Conservation (phyloP, 2,797 vertebrate species). For the Acanthis flammea region DNA sequence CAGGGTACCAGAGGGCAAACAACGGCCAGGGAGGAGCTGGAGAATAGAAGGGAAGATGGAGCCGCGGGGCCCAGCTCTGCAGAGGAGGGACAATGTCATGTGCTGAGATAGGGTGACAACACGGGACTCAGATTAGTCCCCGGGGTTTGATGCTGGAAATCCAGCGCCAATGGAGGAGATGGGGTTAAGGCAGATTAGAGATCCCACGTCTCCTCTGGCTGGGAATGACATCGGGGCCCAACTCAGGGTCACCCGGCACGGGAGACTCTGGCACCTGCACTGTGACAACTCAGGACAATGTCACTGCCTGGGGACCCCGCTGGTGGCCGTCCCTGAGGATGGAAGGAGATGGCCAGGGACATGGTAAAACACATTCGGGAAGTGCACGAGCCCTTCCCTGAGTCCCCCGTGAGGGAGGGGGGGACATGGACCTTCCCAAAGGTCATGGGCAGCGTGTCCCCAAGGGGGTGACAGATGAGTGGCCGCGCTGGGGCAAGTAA, state of each 20-base stretch:
- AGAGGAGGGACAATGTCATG: not conserved
- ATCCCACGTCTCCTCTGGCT: not conserved
- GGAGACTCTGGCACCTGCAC: not conserved
- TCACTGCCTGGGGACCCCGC: not conserved
- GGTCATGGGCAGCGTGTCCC: not conserved
- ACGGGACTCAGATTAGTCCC: not conserved
- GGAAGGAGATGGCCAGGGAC: not conserved
- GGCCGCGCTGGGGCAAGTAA: accelerated
- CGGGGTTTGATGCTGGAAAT: not conserved
- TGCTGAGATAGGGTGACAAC: not conserved
- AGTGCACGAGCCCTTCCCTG: accelerated
- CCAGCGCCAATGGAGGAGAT: not conserved
- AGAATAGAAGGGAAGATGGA: not conserved
- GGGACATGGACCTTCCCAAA: accelerated
- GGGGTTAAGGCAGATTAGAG: conserved; percentile 31
- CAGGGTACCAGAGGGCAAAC: accelerated
- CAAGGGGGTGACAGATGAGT: not conserved
- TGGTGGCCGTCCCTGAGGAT: not conserved
- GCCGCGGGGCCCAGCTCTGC: not conserved
- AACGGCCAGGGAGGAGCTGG: not conserved
- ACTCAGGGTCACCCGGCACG: not conserved
- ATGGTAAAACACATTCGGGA: accelerated
- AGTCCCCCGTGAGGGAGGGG: not conserved
- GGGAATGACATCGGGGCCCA: not conserved
- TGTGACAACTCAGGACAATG: not conserved